Evolutionary conservation across 2,797 vertebrate genomes (phyloP).

Genomic region (Telmatherina bonti): DNA sequence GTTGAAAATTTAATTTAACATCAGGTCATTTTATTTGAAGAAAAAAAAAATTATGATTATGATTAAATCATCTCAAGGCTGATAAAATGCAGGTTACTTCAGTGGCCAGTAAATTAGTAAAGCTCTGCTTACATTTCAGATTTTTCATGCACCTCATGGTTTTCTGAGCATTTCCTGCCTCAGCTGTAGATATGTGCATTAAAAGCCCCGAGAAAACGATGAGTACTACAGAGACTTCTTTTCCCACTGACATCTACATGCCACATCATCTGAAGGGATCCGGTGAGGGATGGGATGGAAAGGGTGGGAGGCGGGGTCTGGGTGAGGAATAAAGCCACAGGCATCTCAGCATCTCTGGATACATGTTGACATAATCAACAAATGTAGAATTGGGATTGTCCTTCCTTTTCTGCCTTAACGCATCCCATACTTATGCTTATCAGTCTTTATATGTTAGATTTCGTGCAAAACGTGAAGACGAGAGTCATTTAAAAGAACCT

Average conservation of each 20-base stretch:
- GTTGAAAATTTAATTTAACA: not conserved
- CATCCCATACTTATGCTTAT: not conserved
- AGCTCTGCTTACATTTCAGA: not conserved
- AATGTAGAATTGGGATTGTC: not conserved
- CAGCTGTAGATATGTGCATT: too few relatives aligned
- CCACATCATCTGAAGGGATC: slow-evolving; percentile 48
- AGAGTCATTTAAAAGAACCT: slow-evolving; percentile 9
- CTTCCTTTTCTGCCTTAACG: not conserved
- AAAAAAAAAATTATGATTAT: not conserved
- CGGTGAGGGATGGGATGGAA: slow-evolving; percentile 28
- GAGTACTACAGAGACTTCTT: too few relatives aligned
- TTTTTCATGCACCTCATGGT: too few relatives aligned
- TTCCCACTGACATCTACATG: slow-evolving; percentile 23
- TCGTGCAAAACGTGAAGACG: slow-evolving; percentile 32
- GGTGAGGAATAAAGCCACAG: slow-evolving; percentile 64
- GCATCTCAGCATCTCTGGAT: slow-evolving; percentile 39
- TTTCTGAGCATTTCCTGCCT: too few relatives aligned
- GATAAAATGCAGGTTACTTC: not conserved
- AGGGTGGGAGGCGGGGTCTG: slow-evolving; percentile 58
- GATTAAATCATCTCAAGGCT: not conserved
- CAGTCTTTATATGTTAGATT: not conserved
- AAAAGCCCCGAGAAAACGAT: too few relatives aligned
- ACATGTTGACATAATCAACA: slow-evolving; percentile 9
- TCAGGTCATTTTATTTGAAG: too few relatives aligned
- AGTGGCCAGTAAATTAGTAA: not conserved